Evolutionary conservation across 30 jellyfish, hydroid and myxozoan genomes (phyloP).

Genomic region (Haliclystus octoradiatus): DNA sequence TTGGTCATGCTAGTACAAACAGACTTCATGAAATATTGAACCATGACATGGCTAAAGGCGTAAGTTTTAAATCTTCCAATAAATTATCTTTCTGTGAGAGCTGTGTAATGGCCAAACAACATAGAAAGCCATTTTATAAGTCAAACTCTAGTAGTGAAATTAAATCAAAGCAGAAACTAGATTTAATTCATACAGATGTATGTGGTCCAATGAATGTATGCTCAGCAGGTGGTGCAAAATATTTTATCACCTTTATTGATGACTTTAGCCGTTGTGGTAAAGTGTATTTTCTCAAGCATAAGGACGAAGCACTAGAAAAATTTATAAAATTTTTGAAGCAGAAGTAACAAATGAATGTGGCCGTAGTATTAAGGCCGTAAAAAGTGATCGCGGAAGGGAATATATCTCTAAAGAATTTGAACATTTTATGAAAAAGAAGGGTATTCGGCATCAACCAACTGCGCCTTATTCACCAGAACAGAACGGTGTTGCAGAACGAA

Average conservation of each 20-base stretch:
- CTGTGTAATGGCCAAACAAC: conserved; percentile 11
- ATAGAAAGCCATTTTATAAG: no score
- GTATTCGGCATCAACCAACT: conserved; percentile 23
- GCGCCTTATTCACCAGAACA: no score
- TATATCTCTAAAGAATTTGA: conserved; percentile 10
- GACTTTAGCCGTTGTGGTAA: not conserved
- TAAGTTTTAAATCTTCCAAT: conserved; percentile 4
- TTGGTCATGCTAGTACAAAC: conserved; percentile 22
- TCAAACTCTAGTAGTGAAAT: no score
- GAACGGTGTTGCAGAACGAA: conserved; percentile 14
- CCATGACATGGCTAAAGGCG: conserved; percentile 9
- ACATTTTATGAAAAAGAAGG: conserved; percentile 4
- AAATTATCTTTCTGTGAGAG: conserved; percentile 2
- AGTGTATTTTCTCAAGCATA: no score
- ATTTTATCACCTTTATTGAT: conserved; percentile 6
- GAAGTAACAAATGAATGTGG: conserved; percentile 3
- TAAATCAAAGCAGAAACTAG: conserved; percentile 7
- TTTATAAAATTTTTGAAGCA: conserved; percentile 17
- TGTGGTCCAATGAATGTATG: conserved; percentile 19
- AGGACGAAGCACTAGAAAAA: no score
- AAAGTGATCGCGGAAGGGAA: conserved; percentile 17
- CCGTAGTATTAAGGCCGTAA: conserved; percentile 6
- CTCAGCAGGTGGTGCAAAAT: conserved; percentile 18
- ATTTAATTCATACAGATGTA: no score
- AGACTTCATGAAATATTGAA: not conserved